Evolutionary conservation across 2,113 vertebrate genomes (phyloP).

Genomic region (Pseudopipra pipra): DNA sequence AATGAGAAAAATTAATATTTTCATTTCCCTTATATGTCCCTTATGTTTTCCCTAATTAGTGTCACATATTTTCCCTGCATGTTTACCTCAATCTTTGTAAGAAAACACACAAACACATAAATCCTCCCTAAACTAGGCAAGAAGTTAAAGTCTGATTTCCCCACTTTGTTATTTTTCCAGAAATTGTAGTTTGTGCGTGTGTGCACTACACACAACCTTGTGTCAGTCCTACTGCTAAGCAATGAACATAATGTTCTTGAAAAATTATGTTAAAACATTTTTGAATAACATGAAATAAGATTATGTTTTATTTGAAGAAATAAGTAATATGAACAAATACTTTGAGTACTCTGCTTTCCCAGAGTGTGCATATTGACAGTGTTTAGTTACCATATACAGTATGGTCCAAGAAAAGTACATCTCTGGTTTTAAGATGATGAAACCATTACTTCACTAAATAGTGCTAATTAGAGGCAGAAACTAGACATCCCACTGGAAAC

Average conservation of each 20-base stretch:
- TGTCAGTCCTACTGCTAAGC: neutral
- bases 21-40: neutral
- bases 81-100: neutral
- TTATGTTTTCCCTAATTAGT: neutral
- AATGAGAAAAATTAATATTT: neutral
- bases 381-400: neutral
- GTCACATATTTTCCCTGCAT: neutral
- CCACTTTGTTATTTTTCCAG: neutral
- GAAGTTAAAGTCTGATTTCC: neutral
- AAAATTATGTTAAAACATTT: neutral
- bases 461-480: slow-evolving; percentile 1
- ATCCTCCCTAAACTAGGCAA: fast-evolving
- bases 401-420: neutral
- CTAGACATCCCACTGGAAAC: neutral
- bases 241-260: neutral
- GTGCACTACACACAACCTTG: neutral
- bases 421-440: neutral
- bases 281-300: neutral
- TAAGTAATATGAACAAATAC: neutral
- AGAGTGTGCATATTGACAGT: neutral
- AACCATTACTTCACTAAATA: neutral
- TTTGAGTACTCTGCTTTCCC: neutral
- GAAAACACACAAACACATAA: neutral
- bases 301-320: neutral
- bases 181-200: neutral